Percentiles rank a stretch among this genome's conserved stretches.
These are phyloP conservation scores for Incurvaria masculella DNA, from an alignment of 2,888 invertebrate species.

Conservation along the genomic window DNA sequence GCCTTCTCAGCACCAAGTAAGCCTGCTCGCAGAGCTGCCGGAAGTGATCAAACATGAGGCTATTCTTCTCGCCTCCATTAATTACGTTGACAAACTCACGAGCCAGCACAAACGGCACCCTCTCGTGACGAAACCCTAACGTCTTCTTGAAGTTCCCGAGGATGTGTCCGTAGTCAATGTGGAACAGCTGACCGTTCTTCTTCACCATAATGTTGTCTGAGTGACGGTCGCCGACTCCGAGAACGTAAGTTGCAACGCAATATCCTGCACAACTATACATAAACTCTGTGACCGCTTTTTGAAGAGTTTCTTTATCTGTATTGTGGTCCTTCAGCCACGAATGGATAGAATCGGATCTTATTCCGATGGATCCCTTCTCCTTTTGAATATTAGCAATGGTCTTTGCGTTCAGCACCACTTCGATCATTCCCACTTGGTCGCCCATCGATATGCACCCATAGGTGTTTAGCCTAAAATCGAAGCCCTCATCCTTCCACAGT, in stretches of 20 bases:
- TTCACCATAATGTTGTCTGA: constrained; percentile 95
- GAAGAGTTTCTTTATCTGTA: constrained; percentile 64
- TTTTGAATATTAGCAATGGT: constrained; percentile 96
- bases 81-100: constrained; percentile 95
- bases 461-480: constrained; percentile 71
- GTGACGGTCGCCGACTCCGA: constrained; percentile 92
- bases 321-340: constrained; percentile 89
- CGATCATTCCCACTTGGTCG: constrained; percentile 88
- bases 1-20: constrained; percentile 81
- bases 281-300: constrained; percentile 93
- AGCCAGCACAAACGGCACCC: constrained; percentile 93
- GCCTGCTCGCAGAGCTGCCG: constrained; percentile 59
- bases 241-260: constrained; percentile 95
- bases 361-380: constrained; percentile 59
- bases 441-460: constrained; percentile 94
- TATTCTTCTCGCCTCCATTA: constrained; percentile 79
- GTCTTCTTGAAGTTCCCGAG: constrained; percentile 93
- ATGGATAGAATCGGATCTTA: constrained; percentile 52
- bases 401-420: constrained; percentile 90
- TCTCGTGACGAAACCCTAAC: constrained; percentile 87
- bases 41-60: constrained; percentile 77
- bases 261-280: constrained; percentile 96
- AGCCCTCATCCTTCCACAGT: constrained; percentile 90
- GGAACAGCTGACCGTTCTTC: constrained; percentile 80
- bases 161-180: constrained; percentile 92